Percentiles rank a stretch among this genome's conserved stretches.
Conservation (phyloP, 2,113 vertebrate genomes). For the Peromyscus californicus region DNA sequence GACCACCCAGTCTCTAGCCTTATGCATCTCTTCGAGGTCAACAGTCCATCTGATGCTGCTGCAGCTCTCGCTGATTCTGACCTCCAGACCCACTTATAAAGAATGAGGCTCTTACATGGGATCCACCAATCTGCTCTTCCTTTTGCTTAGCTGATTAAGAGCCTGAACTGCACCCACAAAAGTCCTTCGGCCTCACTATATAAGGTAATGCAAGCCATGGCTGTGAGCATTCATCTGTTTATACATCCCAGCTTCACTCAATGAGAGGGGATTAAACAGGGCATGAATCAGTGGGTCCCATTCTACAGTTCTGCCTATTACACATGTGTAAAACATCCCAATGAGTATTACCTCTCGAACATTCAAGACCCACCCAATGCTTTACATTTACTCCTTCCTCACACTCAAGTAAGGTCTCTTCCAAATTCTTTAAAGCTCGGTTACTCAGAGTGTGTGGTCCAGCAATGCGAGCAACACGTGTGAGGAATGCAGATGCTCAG, state of each 20-base stretch:
- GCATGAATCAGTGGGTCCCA: neutral
- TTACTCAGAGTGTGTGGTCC: neutral
- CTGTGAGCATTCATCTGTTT: neutral
- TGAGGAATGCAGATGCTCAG: neutral
- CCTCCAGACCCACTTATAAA: neutral
- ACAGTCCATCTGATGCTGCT: neutral
- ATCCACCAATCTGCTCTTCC: neutral
- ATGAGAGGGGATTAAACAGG: neutral
- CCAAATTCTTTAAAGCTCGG: neutral
- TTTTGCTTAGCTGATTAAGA: neutral
- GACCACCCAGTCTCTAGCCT: accelerated
- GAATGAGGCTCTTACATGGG: neutral
- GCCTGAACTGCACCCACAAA: neutral
- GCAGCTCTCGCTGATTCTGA: neutral
- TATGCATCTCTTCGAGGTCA: neutral
- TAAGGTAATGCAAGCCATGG: no score
- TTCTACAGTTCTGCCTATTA: neutral
- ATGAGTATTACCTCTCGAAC: neutral
- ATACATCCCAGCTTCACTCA: neutral
- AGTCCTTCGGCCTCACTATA: neutral
- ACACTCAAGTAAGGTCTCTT: neutral
- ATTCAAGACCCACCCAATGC: neutral
- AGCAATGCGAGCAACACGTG: neutral
- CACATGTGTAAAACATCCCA: neutral
- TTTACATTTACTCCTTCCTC: neutral